Conservation (phyloP, 2,113 vertebrate species). For the Gambusia affinis region DNA sequence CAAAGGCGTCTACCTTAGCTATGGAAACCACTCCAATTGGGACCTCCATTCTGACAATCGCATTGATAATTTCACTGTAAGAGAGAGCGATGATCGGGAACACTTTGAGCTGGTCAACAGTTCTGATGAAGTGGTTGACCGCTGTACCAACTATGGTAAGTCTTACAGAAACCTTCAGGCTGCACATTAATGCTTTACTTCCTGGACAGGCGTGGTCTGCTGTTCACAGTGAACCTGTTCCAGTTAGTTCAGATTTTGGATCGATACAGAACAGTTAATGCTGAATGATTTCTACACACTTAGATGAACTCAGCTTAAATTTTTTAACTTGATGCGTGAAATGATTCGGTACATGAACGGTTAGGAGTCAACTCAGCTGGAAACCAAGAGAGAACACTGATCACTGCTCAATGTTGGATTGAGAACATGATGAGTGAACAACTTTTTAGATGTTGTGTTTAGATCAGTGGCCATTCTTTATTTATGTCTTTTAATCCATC, state of each 20-base stretch:
- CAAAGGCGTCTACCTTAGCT: background rate
- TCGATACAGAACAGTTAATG: too few relatives aligned
- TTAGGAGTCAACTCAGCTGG: background rate
- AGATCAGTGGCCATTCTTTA: too few relatives aligned
- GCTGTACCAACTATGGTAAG: conserved; percentile 3
- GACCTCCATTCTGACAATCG: rapidly evolving
- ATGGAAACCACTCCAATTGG: rapidly evolving
- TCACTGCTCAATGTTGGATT: background rate
- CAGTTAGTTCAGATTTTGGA: too few relatives aligned
- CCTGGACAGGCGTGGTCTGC: too few relatives aligned
- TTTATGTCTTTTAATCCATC: too few relatives aligned
- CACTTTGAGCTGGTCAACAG: conserved; percentile 1
- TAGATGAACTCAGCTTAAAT: too few relatives aligned
- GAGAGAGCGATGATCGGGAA: background rate
- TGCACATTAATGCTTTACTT: too few relatives aligned
- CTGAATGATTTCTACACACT: too few relatives aligned
- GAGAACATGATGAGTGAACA: too few relatives aligned
- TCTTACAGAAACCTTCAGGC: background rate
- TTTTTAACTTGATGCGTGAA: background rate
- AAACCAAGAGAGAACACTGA: background rate
- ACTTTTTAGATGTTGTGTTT: too few relatives aligned
- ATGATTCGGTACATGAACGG: background rate
- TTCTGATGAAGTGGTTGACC: rapidly evolving
- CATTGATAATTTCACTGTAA: rapidly evolving
- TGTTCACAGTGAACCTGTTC: too few relatives aligned